Base-by-base conservation (phyloP, 2,888 invertebrate genomes). In the Melikaiella ostensackeni region DNA sequence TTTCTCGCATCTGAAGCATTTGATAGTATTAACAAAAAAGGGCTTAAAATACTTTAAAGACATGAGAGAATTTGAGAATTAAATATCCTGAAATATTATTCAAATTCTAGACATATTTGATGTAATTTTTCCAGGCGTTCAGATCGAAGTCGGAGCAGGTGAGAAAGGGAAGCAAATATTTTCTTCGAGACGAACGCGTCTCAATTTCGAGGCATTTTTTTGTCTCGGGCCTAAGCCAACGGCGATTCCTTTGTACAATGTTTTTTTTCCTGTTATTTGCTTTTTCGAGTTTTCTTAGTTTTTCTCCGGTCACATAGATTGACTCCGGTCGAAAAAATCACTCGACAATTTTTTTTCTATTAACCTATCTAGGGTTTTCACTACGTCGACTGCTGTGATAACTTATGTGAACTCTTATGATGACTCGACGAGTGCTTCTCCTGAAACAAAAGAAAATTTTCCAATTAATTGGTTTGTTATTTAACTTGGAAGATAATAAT, bases 371-470 rank as follows among this genome's bases (percentile, higher is more conserved):
- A 59, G 46, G 55, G 50, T 64, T 86, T 77, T 88, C 89, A 83
- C 86, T 87, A 75, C 70, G 82, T 79, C 57, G 80, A 76, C 55
- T 77, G 77, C 57, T 82, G 81, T 74, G 75, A 75, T 70, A 80
- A 63, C 59, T 81, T 70, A 83, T 75, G 88, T 75, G 89, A 87
- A 86, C 86, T 90, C 86, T 89, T 90, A 83, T 90, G 90, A 80
- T 90, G 88, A 82, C 89, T 87, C 84, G 90, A 89, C 75, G 89
- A 80, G 80, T 90, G 89, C 81, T 89, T 89, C 46, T 90, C 90
- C 90, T 90, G 89, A 63, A 90, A 88, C 86, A 89, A 79, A 82
- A 81, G 57, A 63, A 11, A 35, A 57, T 21, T 57, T 57, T 5
- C 16, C 19, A 21, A 61, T 57, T 74, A 33, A 35, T 42, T 55